These are phyloP conservation scores for Ptilorrhoa leucosticta DNA, from an alignment of 2,113 vertebrate species.

Conservation along the genomic window DNA sequence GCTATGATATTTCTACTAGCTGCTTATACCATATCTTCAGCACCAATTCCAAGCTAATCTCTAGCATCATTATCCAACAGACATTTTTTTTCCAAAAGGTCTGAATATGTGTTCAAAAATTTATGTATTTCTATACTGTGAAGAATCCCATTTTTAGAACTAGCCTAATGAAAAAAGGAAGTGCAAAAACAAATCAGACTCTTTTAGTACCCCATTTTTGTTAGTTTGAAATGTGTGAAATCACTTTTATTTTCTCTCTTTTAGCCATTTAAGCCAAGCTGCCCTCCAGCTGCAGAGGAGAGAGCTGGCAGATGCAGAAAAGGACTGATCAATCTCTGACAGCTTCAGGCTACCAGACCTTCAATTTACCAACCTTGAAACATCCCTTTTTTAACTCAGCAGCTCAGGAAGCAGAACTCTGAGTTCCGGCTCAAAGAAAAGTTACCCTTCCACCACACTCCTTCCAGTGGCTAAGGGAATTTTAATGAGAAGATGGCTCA, in stretches of 20 bases:
- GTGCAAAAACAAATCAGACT: neutral
- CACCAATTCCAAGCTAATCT: constrained; percentile 50
- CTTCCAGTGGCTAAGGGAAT: neutral
- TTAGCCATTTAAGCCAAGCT: neutral
- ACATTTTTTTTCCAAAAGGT: neutral
- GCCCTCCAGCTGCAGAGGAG: neutral
- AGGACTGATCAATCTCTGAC: neutral
- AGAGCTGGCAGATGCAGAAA: neutral
- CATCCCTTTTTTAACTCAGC: neutral
- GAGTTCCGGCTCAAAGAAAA: neutral
- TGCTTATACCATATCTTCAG: neutral
- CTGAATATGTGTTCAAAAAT: constrained; percentile 16
- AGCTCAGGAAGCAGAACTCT: neutral
- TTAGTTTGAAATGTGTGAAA: neutral
- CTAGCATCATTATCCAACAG: constrained; percentile 14
- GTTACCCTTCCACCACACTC: neutral
- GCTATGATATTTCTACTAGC: constrained; percentile 42
- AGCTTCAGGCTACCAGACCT: neutral
- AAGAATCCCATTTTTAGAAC: neutral
- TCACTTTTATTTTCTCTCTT: neutral
- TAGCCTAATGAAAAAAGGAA: neutral
- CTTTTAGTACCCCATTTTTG: neutral
- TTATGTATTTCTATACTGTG: neutral
- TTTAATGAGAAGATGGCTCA: neutral
- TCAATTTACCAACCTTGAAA: neutral